A percentile compares a stretch with the other conserved stretches of the same genome.
Evolutionary conservation across 2,797 vertebrate species (phyloP).

Genomic region (Neopelma chrysocephalum): DNA sequence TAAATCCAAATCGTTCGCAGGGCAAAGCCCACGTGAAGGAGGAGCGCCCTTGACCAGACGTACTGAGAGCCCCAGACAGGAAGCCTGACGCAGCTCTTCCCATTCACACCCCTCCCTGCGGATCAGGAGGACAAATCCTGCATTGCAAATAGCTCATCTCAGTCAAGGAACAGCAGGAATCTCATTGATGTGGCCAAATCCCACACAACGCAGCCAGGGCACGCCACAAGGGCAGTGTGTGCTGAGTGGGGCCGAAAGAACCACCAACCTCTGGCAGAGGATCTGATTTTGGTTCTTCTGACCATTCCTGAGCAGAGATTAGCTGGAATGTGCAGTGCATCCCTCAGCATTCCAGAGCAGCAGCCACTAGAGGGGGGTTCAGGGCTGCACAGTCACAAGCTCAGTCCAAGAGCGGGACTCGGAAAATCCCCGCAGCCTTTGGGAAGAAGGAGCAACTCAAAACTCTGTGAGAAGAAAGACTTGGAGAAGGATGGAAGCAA

Average conservation of each 20-base stretch:
- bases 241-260: not conserved
- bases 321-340: not conserved
- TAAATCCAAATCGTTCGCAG: not conserved
- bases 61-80: fast-evolving
- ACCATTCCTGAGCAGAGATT: not conserved
- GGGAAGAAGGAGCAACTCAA: not conserved
- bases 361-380: slow-evolving; percentile 39
- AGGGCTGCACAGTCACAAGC: not conserved
- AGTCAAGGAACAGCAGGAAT: not conserved
- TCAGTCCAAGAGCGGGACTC: fast-evolving
- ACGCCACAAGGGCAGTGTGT: fast-evolving
- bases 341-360: not conserved
- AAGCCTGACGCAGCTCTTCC: not conserved
- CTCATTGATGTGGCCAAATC: fast-evolving
- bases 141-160: not conserved
- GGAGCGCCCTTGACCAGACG: not conserved
- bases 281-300: not conserved
- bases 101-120: not conserved
- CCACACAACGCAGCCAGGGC: fast-evolving
- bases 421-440: not conserved
- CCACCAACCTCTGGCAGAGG: fast-evolving
- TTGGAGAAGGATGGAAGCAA: not conserved
- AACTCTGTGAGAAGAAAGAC: not conserved
- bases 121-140: not conserved
- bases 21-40: not conserved